Percentiles rank a stretch among this genome's conserved stretches.
These are phyloP conservation scores for Tragelaphus oryx DNA, from an alignment of 2,797 vertebrate genomes.

Conservation along the genomic window DNA sequence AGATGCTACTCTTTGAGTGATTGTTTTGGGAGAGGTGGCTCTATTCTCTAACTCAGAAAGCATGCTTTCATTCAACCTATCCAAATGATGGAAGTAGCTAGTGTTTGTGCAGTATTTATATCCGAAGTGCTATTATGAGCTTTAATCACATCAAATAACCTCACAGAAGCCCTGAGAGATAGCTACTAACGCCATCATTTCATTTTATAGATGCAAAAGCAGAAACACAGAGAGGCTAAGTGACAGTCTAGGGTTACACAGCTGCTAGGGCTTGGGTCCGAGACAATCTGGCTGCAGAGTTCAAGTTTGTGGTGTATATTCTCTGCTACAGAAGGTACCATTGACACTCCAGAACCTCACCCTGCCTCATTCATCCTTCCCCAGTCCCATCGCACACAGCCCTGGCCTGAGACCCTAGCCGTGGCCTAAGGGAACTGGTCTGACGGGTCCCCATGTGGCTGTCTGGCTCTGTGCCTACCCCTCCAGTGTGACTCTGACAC, in stretches of 20 bases:
- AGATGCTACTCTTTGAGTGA: not conserved
- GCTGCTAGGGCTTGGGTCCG: not conserved
- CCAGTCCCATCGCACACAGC: not conserved
- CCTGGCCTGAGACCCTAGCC: not conserved
- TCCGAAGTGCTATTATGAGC: not conserved
- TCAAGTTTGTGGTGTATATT: not conserved
- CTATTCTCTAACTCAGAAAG: not conserved
- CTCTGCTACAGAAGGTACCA: not conserved
- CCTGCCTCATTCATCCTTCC: not conserved
- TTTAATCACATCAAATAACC: not conserved
- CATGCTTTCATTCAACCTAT: not conserved
- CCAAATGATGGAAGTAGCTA: not conserved
- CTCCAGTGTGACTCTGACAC: not conserved
- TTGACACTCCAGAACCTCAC: not conserved
- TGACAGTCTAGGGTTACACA: not conserved
- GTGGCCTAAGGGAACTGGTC: slow-evolving; percentile 50
- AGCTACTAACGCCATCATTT: not conserved
- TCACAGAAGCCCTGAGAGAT: not conserved
- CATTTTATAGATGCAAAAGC: not conserved
- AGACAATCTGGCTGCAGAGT: not conserved
- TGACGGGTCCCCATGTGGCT: slow-evolving; percentile 10
- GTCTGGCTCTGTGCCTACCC: not conserved
- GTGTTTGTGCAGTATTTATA: not conserved
- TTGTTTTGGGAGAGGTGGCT: not conserved
- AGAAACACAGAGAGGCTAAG: not conserved